A percentile compares a stretch with the other conserved stretches of the same genome.
Conservation (phyloP, 2,113 vertebrate genomes). For the Megatriorchis doriae region DNA sequence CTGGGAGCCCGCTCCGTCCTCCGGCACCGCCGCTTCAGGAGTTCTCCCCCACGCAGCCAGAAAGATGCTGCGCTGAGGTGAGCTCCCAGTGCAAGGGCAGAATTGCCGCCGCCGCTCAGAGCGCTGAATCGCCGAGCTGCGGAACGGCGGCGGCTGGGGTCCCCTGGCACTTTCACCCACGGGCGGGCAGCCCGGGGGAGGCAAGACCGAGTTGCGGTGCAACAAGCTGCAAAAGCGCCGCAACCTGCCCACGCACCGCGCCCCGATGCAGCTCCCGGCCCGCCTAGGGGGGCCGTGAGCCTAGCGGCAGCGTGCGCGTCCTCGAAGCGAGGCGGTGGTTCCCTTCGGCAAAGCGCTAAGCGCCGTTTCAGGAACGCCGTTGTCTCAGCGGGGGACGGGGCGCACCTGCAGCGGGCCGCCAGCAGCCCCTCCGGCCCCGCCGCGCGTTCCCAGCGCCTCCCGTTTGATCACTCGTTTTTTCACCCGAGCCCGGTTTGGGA, state of each 20-base stretch:
- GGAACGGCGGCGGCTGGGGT: neutral
- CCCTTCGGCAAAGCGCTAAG: fast-evolving
- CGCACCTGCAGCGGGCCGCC: fast-evolving
- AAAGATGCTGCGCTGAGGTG: neutral
- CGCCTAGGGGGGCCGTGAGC: neutral
- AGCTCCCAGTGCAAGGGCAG: neutral
- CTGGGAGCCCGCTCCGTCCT: neutral
- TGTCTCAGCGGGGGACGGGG: fast-evolving
- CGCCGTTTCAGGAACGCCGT: fast-evolving
- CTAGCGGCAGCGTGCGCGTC: fast-evolving
- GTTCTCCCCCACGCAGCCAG: neutral
- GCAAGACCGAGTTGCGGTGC: neutral
- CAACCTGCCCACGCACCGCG: fast-evolving
- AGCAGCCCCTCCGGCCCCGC: neutral
- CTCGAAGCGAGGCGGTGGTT: fast-evolving
- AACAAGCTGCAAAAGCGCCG: fast-evolving
- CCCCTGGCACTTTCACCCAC: neutral
- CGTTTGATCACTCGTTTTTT: fast-evolving
- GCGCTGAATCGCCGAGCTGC: fast-evolving
- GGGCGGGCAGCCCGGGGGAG: neutral
- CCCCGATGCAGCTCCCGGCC: neutral
- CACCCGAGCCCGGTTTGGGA: neutral
- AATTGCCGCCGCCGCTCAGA: neutral
- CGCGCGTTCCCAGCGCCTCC: neutral
- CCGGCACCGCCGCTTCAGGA: fast-evolving